Percentiles rank a stretch among this genome's conserved stretches.
phyloP scores from a whole-genome alignment of 2,113 vertebrate species.

The Antechinus stuartii region DNA sequence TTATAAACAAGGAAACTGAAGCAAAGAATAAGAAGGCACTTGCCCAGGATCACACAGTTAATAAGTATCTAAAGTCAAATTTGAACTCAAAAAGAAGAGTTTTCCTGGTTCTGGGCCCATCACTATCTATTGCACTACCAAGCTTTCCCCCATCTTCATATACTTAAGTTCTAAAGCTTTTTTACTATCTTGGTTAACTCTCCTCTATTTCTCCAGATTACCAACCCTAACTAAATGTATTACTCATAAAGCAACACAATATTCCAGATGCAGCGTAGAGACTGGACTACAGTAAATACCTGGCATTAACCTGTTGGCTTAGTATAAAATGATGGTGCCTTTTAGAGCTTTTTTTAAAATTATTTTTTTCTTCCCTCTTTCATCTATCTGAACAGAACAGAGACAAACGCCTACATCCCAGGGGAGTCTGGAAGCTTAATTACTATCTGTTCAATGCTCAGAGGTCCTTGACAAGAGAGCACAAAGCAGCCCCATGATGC shows the following conservation, averaged over 20 bases:
- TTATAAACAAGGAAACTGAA: neutral
- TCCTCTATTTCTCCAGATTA: neutral
- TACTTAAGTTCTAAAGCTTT: neutral
- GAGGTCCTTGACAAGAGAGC: constrained; percentile 5
- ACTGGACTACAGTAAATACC: no score
- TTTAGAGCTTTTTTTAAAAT: neutral
- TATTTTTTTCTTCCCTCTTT: neutral
- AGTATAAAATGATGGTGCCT: neutral
- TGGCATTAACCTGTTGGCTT: neutral
- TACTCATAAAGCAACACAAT: neutral
- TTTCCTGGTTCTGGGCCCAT: neutral
- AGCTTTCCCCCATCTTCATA: neutral
- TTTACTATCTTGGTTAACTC: neutral
- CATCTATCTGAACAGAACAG: neutral
- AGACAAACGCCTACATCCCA: constrained; percentile 2
- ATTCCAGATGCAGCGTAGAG: neutral
- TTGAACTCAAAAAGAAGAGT: neutral
- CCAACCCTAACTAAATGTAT: neutral
- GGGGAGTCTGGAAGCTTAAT: neutral
- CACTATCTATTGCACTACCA: neutral
- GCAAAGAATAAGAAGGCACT: neutral
- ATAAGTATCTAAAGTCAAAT: neutral
- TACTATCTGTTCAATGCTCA: neutral
- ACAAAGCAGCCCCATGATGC: neutral
- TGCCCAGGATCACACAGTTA: rapidly evolving